A percentile compares a stretch with the other conserved stretches of the same genome.
phyloP scores from a whole-genome alignment of 2,888 invertebrate genomes.

The Girardia tigrina region DNA sequence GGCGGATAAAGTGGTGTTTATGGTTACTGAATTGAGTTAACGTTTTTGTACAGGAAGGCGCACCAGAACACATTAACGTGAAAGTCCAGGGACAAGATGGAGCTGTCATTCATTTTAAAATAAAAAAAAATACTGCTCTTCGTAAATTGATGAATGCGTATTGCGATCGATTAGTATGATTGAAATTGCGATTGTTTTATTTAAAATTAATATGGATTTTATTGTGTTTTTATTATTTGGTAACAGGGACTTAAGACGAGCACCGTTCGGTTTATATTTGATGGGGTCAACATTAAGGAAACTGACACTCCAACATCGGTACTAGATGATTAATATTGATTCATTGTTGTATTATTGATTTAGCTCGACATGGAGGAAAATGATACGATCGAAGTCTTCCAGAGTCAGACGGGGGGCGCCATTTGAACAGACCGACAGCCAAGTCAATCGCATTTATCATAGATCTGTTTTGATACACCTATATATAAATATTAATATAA shows the following conservation, averaged over 20 bases:
- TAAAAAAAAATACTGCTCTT: conserved; percentile 83
- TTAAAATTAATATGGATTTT: conserved; percentile 16
- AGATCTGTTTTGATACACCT: neutral
- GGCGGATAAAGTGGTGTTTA: neutral
- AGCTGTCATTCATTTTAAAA: conserved; percentile 86
- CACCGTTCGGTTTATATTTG: conserved; percentile 77
- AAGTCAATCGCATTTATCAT: neutral
- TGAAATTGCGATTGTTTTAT: neutral
- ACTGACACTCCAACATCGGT: conserved; percentile 67
- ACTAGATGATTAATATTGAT: conserved; percentile 36
- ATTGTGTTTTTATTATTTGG: neutral
- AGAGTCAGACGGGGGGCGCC: conserved; percentile 51
- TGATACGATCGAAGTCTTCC: conserved; percentile 80
- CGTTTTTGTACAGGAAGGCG: conserved; percentile 28
- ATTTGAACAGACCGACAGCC: neutral
- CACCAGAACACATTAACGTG: conserved; percentile 58
- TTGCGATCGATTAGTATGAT: conserved; percentile 72
- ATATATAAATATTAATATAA: too few relatives aligned
- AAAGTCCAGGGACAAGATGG: conserved; percentile 88
- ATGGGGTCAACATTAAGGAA: conserved; percentile 79
- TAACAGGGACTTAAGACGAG: conserved; percentile 69
- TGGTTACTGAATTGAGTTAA: neutral
- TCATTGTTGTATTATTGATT: neutral
- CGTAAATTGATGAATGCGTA: conserved; percentile 87
- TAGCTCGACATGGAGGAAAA: conserved; percentile 77